Evolutionary conservation across 2,113 vertebrate genomes (phyloP), one percentile per base, ranked within the genome.

Genomic region (Coptodon bakossiorum): DNA sequence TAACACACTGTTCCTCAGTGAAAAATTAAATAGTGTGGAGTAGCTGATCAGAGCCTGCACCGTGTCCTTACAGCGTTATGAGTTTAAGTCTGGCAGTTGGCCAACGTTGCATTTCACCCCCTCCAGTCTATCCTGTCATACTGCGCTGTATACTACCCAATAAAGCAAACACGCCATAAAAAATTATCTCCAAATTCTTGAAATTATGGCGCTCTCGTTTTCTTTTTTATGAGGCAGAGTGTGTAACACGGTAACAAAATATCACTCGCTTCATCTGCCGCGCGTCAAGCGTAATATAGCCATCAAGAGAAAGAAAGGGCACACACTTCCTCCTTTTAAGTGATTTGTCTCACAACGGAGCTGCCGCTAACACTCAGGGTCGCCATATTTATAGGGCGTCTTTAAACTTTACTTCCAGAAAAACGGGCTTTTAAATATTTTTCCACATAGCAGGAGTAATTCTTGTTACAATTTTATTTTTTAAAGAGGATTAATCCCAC

Each of bases 111-210:
- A 48, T 87, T 85, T 82, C 81, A 56, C 73, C 71, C 53, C 73
- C 83, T 12, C 63, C 57, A 54, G 40, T 89, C 82, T 27, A 14
- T 68, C 68, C 84, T 76, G 84, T 86, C 88, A 89, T 79, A 89
- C 68, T 86, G 90, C 1, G 50, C 80, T 88, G 90, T 91, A 90
- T 76, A 91, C 90, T 89, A 87, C 84, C 90, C 85, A 87, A 89
- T 92, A 94, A 94, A 94, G 84, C 86, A 93, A 91, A 92, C 73
- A 89, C 6, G 61, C 85, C 91, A 88, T 93, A 86, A 91, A 94
- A 90, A 88, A 89, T 86, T 24, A 91, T 91, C 90, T 90, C 80
- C 36, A 90, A 92, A 91, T 89, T 90, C 82, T 85, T 87, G 29
- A 91, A 90, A 95, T 88, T 85, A 92, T 29, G 87, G 73, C 81